Base-by-base conservation (phyloP, 1,140 invertebrate species). In the Schlechtendalia chinensis region DNA sequence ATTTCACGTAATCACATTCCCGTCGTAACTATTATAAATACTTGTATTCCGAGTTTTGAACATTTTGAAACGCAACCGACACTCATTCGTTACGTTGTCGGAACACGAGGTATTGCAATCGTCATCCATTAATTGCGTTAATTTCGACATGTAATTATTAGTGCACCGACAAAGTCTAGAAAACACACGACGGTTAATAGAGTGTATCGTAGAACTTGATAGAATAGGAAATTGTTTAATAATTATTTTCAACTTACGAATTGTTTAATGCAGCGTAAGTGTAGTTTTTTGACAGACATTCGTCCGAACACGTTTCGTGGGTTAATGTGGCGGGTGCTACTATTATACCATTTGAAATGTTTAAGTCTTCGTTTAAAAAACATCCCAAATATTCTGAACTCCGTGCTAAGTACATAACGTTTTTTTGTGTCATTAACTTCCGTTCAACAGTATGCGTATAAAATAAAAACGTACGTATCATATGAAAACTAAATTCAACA, bases 351-450 rank as follows among this genome's bases (percentile, higher is more conserved):
- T 71, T 71, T 29, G 69, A 27, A 75, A 45, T 14, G 22, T 39
- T 39, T 5, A 58, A 16, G 58, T 75, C 12, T 58, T 58, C 12
- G 5, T 75, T 39, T 19, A 58, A 58, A 58, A 58, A 75, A 75
- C 72, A 75, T 75, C 72, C 72, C n/a, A 75, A 58, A 12, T 75
- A 75, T 32, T 58, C 63, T 67, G 63, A 24, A 29, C 6, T 29
- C 27, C 24, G 19, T 1, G 59, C 59, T 29, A 61, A 19, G 32
- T 39, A 39, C 8, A 39, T 4, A 3, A 39, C 32, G 8, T 39
- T 39, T 39, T 39, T 39, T 39, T 39, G 8, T 39, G 32, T 39
- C 32, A 8, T 39, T 39, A 4, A 39, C 32, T 39, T 39, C 8
- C 32, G 8, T 39, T 39, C 32, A 8, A 39, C 8, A 39, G 3